Conservation (phyloP, 2,797 vertebrate species). For the Chaetophractus vellerosus region DNA sequence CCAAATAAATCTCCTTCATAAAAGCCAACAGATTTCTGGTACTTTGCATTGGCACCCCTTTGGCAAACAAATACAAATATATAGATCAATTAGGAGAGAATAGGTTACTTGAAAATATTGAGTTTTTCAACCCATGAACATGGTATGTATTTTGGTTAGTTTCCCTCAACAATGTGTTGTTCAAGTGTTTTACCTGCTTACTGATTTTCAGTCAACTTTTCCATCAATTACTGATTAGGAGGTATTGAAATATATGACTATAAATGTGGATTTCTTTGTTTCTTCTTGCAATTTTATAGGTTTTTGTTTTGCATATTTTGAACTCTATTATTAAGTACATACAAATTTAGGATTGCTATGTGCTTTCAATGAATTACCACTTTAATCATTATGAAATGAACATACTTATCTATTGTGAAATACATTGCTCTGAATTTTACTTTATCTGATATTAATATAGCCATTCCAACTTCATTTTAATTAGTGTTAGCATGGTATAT, state of each 20-base stretch:
- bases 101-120: background rate
- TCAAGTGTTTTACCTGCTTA: background rate
- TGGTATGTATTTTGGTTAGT: background rate
- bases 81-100: background rate
- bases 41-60: too few relatives aligned
- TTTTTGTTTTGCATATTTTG: too few relatives aligned
- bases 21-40: too few relatives aligned
- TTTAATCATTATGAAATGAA: background rate
- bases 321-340: background rate
- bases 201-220: background rate
- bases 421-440: background rate
- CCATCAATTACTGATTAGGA: background rate
- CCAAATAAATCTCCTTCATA: too few relatives aligned
- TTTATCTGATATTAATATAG: background rate
- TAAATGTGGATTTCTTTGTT: background rate
- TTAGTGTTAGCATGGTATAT: background rate
- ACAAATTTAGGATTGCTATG: background rate
- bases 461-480: background rate
- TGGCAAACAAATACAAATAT: too few relatives aligned
- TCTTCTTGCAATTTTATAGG: background rate
- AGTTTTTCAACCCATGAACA: background rate
- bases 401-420: background rate
- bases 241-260: background rate
- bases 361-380: background rate
- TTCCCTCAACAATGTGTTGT: background rate